A percentile compares a stretch with the other conserved stretches of the same genome.
These are phyloP conservation scores for Leptinotarsa juncta DNA, from an alignment of 2,888 invertebrate genomes.

Conservation along the genomic window DNA sequence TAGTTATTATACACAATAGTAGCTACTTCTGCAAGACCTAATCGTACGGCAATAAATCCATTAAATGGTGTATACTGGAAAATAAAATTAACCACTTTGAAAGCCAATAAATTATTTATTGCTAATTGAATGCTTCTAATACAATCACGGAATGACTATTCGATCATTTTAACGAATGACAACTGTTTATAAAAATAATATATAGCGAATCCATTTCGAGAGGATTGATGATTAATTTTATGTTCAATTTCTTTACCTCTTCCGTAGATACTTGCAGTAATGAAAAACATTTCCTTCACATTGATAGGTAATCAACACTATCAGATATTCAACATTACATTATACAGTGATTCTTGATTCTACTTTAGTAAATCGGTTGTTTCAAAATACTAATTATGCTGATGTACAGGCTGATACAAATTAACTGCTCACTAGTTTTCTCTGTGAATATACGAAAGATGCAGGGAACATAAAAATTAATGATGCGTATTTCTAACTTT, in stretches of 20 bases:
- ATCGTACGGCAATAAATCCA: slow-evolving; percentile 33
- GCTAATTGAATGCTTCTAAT: slow-evolving; percentile 39
- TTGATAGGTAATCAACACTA: no score
- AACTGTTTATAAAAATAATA: slow-evolving; percentile 20
- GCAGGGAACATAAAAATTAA: no score
- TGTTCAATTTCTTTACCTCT: not conserved
- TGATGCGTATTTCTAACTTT: no score
- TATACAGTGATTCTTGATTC: no score
- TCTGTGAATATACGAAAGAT: no score
- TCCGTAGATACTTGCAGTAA: not conserved
- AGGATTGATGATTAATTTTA: not conserved
- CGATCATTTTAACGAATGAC: slow-evolving; percentile 22
- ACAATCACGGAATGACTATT: slow-evolving; percentile 20
- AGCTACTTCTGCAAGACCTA: slow-evolving; percentile 27
- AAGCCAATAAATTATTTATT: slow-evolving; percentile 38
- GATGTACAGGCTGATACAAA: no score
- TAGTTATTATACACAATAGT: slow-evolving; percentile 20
- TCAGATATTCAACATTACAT: no score
- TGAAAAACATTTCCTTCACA: no score
- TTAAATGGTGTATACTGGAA: slow-evolving; percentile 31
- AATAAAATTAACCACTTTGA: slow-evolving; percentile 33
- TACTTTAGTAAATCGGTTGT: no score
- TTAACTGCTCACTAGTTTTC: no score
- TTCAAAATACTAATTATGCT: no score
- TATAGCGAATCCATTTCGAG: not conserved